These are phyloP conservation scores for Gymnosoma rotundatum DNA, from an alignment of 2,888 invertebrate species.

Conservation along the genomic window DNA sequence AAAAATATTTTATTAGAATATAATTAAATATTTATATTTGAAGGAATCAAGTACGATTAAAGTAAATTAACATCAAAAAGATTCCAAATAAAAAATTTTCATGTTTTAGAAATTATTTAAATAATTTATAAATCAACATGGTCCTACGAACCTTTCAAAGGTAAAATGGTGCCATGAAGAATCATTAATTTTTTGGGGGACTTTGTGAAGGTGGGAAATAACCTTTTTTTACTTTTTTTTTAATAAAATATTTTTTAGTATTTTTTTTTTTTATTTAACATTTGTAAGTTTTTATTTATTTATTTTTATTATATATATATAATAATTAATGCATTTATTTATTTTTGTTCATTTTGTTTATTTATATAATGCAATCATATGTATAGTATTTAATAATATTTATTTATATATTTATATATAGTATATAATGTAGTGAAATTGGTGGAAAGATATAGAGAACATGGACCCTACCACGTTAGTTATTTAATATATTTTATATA, in stretches of 20 bases:
- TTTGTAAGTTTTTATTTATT: slow-evolving; percentile 69
- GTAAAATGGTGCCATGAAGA: too few relatives aligned
- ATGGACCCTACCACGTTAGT: slow-evolving; percentile 53
- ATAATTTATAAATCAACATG: too few relatives aligned
- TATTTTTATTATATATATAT: slow-evolving; percentile 58
- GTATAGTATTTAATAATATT: slow-evolving; percentile 64
- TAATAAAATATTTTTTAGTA: slow-evolving; percentile 32
- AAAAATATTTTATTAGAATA: too few relatives aligned
- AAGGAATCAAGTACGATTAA: too few relatives aligned
- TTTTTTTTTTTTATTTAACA: slow-evolving; percentile 68
- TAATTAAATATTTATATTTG: too few relatives aligned
- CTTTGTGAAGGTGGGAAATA: neutral
- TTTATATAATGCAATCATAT: slow-evolving; percentile 67
- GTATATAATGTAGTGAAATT: slow-evolving; percentile 63
- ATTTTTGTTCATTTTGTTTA: slow-evolving; percentile 37
- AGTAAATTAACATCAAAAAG: too few relatives aligned
- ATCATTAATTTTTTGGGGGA: too few relatives aligned
- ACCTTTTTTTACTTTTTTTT: neutral
- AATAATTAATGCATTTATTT: slow-evolving; percentile 9
- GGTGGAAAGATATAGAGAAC: slow-evolving; percentile 66
- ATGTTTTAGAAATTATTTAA: too few relatives aligned
- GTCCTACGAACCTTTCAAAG: too few relatives aligned
- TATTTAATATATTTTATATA: slow-evolving; percentile 19
- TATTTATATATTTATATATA: slow-evolving; percentile 51
- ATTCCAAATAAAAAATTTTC: too few relatives aligned